A percentile compares a stretch with the other conserved stretches of the same genome.
Evolutionary conservation across 2,113 vertebrate species (phyloP).

Genomic region (Podarcis raffonei): DNA sequence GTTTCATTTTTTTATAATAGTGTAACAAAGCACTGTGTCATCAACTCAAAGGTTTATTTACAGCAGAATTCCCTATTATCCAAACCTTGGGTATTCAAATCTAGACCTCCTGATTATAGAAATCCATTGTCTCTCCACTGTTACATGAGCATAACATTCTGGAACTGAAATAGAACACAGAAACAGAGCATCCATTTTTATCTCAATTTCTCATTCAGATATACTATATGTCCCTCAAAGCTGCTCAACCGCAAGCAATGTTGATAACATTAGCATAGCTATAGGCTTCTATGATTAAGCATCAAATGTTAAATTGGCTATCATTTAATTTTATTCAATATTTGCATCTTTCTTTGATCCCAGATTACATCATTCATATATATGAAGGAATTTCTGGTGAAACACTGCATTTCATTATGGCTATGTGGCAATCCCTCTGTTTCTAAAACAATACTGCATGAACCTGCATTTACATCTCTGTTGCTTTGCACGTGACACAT

Average conservation of each 20-base stretch:
- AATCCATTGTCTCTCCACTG: not conserved
- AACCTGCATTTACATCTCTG: not conserved
- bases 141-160: not conserved
- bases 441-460: not conserved
- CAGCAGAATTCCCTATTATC: not conserved
- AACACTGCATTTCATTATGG: not conserved
- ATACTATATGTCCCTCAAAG: not conserved
- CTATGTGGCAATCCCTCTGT: not conserved
- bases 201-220: not conserved
- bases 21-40: not conserved
- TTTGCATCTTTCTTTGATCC: constrained; percentile 22
- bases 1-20: not conserved
- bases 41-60: not conserved
- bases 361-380: constrained; percentile 2
- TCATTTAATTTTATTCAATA: constrained; percentile 22
- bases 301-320: not conserved
- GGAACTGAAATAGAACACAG: not conserved
- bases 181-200: not conserved
- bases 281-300: constrained; percentile 38
- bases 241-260: constrained; percentile 49
- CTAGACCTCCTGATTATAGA: not conserved
- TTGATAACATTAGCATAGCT: constrained; percentile 47
- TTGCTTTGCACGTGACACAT: not conserved
- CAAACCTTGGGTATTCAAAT: not conserved
- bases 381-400: not conserved